Conservation (phyloP, 2,113 vertebrate genomes). For the Sylvietta virens region DNA sequence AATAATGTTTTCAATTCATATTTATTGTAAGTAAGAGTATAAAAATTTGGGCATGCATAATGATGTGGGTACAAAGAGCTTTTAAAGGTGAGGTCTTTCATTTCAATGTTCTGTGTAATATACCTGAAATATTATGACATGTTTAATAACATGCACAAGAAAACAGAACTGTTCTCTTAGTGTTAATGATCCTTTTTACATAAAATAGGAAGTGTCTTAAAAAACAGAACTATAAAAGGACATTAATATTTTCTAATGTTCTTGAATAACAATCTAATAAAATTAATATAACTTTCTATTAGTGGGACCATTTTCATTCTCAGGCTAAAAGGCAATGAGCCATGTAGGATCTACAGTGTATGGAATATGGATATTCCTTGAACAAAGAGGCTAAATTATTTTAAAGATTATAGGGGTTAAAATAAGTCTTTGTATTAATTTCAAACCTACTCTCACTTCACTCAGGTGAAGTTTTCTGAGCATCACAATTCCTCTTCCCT, state of each 20-base stretch:
- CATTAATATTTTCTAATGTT: neutral
- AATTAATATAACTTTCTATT: slow-evolving; percentile 7
- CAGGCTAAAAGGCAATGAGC: neutral
- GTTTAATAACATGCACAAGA: neutral
- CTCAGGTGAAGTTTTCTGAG: neutral
- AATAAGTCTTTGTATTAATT: neutral
- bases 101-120: neutral
- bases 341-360: neutral
- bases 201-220: neutral
- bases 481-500: neutral
- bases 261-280: slow-evolving; percentile 29
- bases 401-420: neutral
- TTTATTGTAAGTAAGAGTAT: neutral
- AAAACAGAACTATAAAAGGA: neutral
- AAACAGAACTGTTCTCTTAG: neutral
- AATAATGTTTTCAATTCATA: neutral
- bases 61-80: neutral
- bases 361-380: neutral
- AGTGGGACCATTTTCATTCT: neutral
- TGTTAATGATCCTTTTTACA: slow-evolving; percentile 7
- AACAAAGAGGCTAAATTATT: neutral
- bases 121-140: neutral
- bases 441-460: neutral
- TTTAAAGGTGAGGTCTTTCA: neutral
- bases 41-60: neutral